A percentile compares a stretch with the other conserved stretches of the same genome.
Conservation (phyloP, 2,113 vertebrate genomes). For the Pteropus alecto region DNA sequence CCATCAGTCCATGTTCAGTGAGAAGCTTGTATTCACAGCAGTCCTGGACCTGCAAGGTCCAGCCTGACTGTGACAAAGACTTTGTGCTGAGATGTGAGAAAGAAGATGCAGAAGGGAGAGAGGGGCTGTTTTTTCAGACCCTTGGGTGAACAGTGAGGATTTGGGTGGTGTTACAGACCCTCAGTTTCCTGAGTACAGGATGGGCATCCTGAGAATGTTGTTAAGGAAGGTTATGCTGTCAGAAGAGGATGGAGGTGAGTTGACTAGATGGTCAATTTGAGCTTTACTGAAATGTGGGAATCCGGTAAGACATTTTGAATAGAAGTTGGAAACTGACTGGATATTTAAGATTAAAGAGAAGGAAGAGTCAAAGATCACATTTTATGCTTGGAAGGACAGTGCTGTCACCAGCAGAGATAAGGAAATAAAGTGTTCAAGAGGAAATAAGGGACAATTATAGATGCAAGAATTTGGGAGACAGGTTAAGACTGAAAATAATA, state of each 20-base stretch:
- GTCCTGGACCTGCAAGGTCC: background rate
- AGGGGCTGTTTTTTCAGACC: background rate
- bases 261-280: background rate
- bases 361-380: background rate
- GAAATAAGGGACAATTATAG: background rate
- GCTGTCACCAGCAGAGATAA: background rate
- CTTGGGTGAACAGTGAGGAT: background rate
- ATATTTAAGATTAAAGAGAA: background rate
- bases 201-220: background rate
- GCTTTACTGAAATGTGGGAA: background rate
- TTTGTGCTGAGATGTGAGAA: no score
- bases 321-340: background rate
- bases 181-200: background rate
- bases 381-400: background rate
- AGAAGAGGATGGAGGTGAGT: background rate
- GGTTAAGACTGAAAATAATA: background rate
- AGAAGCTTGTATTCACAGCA: background rate
- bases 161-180: background rate
- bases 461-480: background rate
- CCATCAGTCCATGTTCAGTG: background rate
- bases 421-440: background rate
- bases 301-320: background rate
- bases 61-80: background rate
- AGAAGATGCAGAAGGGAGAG: background rate
- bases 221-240: background rate